phyloP scores from a whole-genome alignment of 2,113 vertebrate genomes.

The Gadus chalcogrammus region DNA sequence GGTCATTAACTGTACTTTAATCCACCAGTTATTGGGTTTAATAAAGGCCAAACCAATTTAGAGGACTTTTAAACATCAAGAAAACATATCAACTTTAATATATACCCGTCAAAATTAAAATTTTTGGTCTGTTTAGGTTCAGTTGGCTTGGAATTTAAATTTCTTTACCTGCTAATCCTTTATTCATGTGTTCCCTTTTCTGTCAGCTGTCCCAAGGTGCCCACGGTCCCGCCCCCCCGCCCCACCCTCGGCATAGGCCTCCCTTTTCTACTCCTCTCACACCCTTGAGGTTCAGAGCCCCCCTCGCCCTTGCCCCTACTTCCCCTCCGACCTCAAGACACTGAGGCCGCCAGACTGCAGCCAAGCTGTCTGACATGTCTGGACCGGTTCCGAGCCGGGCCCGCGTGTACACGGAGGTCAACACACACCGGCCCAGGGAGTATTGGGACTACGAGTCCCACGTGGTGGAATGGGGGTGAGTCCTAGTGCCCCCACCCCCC shows the following conservation, averaged over 20 bases:
- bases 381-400: constrained; percentile 95
- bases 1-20: too few species aligned
- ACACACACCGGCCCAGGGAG: constrained; percentile 94
- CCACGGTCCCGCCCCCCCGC: constrained; percentile 34
- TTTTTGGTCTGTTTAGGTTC: too few species aligned
- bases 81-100: too few species aligned
- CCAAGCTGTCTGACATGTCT: constrained; percentile 94
- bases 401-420: constrained; percentile 94
- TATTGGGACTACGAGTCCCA: constrained; percentile 98
- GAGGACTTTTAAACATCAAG: too few species aligned
- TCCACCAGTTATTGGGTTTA: too few species aligned
- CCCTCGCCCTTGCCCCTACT: not conserved
- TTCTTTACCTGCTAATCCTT: not conserved
- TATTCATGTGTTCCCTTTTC: constrained; percentile 26
- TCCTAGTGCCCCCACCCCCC: not conserved
- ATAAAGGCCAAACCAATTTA: too few species aligned
- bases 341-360: constrained; percentile 28
- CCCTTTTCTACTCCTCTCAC: constrained; percentile 1
- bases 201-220: constrained; percentile 42
- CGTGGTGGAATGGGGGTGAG: constrained; percentile 94
- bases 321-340: constrained; percentile 12
- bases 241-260: constrained; percentile 28
- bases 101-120: too few species aligned
- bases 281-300: constrained; percentile 26
- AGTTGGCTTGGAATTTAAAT: too few species aligned